Evolutionary conservation across 92 coral and sea anemone genomes (phyloP).

Genomic region (Umimayanthus chanpuru): DNA sequence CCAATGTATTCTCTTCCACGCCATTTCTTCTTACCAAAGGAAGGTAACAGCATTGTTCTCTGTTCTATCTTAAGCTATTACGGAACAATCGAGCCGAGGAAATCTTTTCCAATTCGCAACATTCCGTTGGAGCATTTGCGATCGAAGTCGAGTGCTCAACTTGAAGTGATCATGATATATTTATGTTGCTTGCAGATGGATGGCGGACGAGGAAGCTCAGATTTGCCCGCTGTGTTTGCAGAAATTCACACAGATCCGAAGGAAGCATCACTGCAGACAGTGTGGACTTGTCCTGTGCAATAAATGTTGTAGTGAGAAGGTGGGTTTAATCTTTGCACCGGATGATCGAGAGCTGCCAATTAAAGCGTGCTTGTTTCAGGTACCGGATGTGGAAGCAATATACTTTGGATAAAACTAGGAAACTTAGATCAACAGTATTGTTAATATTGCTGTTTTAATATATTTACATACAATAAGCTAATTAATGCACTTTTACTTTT

Average conservation of each 20-base stretch:
- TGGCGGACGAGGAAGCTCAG: conserved; percentile 91
- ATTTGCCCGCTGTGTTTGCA: conserved; percentile 83
- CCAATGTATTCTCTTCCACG: conserved; percentile 95
- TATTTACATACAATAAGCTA: too few relatives aligned
- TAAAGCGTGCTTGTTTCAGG: background rate
- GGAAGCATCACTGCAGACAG: conserved; percentile 96
- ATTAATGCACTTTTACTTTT: too few relatives aligned
- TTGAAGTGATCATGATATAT: background rate
- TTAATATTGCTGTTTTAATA: too few relatives aligned
- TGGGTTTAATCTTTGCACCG: conserved; percentile 16
- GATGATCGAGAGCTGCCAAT: background rate
- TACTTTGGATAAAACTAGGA: too few relatives aligned
- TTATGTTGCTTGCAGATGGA: conserved; percentile 71
- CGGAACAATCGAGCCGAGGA: background rate
- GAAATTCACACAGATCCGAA: conserved; percentile 89
- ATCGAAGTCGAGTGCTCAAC: too few relatives aligned
- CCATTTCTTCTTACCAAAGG: conserved; percentile 88
- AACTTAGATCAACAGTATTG: too few relatives aligned
- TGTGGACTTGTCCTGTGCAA: conserved; percentile 91
- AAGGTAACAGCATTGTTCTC: conserved; percentile 59
- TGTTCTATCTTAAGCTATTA: background rate
- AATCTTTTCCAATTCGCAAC: background rate
- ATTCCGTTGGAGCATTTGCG: background rate
- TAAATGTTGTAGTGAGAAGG: conserved; percentile 98
- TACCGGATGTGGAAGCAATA: too few relatives aligned